Percentiles rank a stretch among this genome's conserved stretches.
Evolutionary conservation across 2,888 invertebrate species (phyloP).

Genomic region (Drosophila mimica): DNA sequence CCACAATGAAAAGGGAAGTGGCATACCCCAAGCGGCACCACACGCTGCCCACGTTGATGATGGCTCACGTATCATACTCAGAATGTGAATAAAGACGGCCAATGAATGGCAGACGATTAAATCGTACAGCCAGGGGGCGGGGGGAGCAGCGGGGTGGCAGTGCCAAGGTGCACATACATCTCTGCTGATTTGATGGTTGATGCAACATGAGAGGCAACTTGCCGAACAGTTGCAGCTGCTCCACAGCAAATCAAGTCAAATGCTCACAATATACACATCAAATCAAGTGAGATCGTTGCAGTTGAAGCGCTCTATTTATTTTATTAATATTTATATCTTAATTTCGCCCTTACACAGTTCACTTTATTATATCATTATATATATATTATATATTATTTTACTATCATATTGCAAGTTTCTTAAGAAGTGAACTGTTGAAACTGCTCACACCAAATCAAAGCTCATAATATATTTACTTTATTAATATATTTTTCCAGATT

Average conservation of each 20-base stretch:
- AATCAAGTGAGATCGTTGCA: neutral
- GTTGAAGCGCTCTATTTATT: neutral
- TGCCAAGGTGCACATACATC: conserved; percentile 7
- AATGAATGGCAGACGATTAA: conserved; percentile 33
- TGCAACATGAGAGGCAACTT: conserved; percentile 23
- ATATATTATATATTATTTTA: neutral
- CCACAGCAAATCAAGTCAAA: conserved; percentile 7
- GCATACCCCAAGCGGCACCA: conserved; percentile 37
- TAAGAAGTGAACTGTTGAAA: too few relatives aligned
- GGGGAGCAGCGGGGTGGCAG: neutral
- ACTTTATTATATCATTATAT: neutral
- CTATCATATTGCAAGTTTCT: neutral
- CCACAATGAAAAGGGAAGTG: conserved; percentile 26
- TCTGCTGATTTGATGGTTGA: conserved; percentile 22
- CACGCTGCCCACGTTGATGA: conserved; percentile 60
- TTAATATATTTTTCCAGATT: neutral
- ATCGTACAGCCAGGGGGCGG: neutral
- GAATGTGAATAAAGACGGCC: conserved; percentile 13
- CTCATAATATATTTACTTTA: too few relatives aligned
- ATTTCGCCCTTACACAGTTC: neutral
- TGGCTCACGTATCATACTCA: conserved; percentile 53
- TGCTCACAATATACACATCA: neutral
- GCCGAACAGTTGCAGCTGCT: conserved; percentile 31
- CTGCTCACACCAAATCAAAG: too few relatives aligned
- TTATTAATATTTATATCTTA: neutral